Evolutionary conservation across 2,888 invertebrate genomes (phyloP).

Genomic region (Aporophyla nigra): DNA sequence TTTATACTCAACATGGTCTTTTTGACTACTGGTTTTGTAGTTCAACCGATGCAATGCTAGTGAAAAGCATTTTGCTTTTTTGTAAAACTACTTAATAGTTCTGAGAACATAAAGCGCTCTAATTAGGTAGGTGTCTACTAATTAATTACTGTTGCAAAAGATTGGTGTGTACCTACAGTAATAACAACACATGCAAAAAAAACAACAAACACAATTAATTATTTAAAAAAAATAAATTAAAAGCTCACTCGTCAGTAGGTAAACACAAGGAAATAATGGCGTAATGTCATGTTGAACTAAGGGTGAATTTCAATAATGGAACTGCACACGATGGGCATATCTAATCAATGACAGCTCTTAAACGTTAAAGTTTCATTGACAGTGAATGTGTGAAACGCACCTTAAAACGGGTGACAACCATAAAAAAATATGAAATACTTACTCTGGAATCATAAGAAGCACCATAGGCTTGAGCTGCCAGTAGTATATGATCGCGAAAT

Average conservation of each 20-base stretch:
- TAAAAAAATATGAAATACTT: constrained; percentile 55
- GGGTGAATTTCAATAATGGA: not conserved
- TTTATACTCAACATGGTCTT: not conserved
- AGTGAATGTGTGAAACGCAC: not conserved
- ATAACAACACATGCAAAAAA: not conserved
- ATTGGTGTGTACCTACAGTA: not conserved
- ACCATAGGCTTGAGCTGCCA: constrained; percentile 75
- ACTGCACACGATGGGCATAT: not conserved
- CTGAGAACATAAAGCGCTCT: no score
- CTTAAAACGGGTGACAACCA: no score
- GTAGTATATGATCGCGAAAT: constrained; percentile 69
- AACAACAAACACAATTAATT: not conserved
- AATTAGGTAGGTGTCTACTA: not conserved
- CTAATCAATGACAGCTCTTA: no score
- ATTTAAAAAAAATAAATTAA: not conserved
- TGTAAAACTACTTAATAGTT: not conserved
- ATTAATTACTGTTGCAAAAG: not conserved
- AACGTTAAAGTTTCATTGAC: not conserved
- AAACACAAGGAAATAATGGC: no score
- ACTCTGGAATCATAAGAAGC: constrained; percentile 76
- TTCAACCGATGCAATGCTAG: not conserved
- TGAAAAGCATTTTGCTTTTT: not conserved
- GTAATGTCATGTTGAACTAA: not conserved
- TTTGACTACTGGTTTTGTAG: not conserved
- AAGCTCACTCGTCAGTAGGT: not conserved